Conservation (phyloP, 1,140 invertebrate genomes). For the Hesperophylax magnus region DNA sequence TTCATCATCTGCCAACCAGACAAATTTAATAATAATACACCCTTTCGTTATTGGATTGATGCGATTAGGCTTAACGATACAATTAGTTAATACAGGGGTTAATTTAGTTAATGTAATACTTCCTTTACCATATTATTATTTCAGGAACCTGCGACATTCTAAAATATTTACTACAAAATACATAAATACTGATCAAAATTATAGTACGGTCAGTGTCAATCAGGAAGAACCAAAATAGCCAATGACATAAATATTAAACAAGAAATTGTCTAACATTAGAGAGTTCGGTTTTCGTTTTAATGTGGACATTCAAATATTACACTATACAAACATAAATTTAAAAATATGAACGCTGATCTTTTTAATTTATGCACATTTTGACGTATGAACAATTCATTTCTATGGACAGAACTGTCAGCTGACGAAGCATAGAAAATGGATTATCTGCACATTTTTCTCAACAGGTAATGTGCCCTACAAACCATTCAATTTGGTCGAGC, state of each 20-base stretch:
- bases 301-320: neutral
- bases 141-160: conserved; percentile 36
- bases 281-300: neutral
- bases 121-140: conserved; percentile 39
- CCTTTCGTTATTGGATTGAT: no score
- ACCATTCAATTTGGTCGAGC: no score
- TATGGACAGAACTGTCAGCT: conserved; percentile 33
- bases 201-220: neutral
- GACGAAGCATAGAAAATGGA: conserved; percentile 12
- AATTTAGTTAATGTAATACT: neutral
- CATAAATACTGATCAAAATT: conserved; percentile 6
- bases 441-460: no score
- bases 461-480: no score
- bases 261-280: neutral
- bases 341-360: conserved; percentile 17
- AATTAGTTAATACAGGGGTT: neutral
- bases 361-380: conserved; percentile 26
- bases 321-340: conserved; percentile 3
- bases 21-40: no score
- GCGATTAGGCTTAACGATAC: neutral
- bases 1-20: neutral
- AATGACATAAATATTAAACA: neutral
- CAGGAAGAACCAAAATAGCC: neutral
- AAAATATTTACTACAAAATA: conserved; percentile 16
- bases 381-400: conserved; percentile 1